Percentiles rank a stretch among this genome's conserved stretches.
Conservation (phyloP, 1,140 invertebrate species). For the Lethrus apterus region DNA sequence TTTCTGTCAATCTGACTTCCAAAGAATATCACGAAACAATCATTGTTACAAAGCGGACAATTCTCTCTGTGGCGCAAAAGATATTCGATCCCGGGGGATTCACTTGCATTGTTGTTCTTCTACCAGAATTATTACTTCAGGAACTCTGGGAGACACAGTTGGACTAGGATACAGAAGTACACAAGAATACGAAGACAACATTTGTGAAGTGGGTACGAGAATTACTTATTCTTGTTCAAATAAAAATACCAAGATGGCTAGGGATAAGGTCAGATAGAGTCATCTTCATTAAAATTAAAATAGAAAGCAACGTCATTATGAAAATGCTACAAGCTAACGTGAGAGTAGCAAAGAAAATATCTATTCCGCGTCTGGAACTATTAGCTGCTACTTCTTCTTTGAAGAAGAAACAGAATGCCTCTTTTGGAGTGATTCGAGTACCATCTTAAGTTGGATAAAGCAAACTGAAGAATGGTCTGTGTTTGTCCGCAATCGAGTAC, state of each 20-base stretch:
- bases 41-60: slow-evolving; percentile 2
- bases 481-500: slow-evolving; percentile 24
- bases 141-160: slow-evolving; percentile 4
- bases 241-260: slow-evolving; percentile 6
- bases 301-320: neutral
- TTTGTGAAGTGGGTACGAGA: neutral
- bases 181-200: neutral
- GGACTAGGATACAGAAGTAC: neutral
- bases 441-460: slow-evolving; percentile 36
- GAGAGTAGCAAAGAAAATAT: slow-evolving; percentile 19
- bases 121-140: slow-evolving; percentile 9
- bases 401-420: slow-evolving; percentile 3
- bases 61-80: slow-evolving; percentile 7
- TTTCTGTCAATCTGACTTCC: neutral
- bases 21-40: neutral
- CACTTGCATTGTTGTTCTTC: slow-evolving; percentile 1
- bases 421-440: slow-evolving; percentile 38
- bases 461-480: slow-evolving; percentile 22
- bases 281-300: neutral
- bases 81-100: slow-evolving; percentile 15
- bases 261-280: neutral
- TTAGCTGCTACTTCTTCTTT: slow-evolving; percentile 7
- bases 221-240: neutral
- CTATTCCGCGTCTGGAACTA: slow-evolving; percentile 25
- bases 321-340: slow-evolving; percentile 21